Evolutionary conservation across 1,140 invertebrate genomes (phyloP).

Genomic region (Drosophila tristis): DNA sequence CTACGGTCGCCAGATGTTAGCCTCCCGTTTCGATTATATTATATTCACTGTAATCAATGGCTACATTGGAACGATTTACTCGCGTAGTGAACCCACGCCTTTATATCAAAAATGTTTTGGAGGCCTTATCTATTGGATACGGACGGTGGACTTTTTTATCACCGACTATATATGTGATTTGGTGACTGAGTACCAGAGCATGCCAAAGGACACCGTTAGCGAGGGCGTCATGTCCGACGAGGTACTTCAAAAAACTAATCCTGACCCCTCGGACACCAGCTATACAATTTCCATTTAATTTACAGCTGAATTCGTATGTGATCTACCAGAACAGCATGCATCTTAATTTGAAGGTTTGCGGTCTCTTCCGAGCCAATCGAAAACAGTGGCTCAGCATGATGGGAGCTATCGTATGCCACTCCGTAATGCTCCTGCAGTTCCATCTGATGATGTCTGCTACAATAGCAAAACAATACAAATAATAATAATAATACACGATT

Average conservation of each 20-base stretch:
- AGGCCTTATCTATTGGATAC: conserved; percentile 2
- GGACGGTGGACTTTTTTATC: conserved; percentile 49
- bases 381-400: conserved; percentile 35
- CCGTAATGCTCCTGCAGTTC: conserved; percentile 25
- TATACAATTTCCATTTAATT: background rate
- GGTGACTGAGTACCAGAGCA: conserved; percentile 36
- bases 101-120: background rate
- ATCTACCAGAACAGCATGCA: conserved; percentile 28
- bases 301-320: conserved; percentile 33
- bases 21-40: conserved; percentile 46
- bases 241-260: conserved; percentile 13
- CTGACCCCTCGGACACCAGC: too few species aligned
- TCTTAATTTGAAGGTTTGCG: conserved; percentile 19
- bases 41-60: conserved; percentile 22
- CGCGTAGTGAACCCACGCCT: rapidly evolving
- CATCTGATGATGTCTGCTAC: conserved; percentile 3
- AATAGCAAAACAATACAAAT: background rate
- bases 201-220: background rate
- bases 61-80: conserved; percentile 36
- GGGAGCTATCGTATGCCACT: conserved; percentile 3
- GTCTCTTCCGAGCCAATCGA: conserved; percentile 25
- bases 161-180: conserved; percentile 55
- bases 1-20: conserved; percentile 36
- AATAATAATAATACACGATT: background rate
- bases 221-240: conserved; percentile 32